Base-by-base conservation (phyloP, 2,888 invertebrate species). In the Parnassius smintheus region DNA sequence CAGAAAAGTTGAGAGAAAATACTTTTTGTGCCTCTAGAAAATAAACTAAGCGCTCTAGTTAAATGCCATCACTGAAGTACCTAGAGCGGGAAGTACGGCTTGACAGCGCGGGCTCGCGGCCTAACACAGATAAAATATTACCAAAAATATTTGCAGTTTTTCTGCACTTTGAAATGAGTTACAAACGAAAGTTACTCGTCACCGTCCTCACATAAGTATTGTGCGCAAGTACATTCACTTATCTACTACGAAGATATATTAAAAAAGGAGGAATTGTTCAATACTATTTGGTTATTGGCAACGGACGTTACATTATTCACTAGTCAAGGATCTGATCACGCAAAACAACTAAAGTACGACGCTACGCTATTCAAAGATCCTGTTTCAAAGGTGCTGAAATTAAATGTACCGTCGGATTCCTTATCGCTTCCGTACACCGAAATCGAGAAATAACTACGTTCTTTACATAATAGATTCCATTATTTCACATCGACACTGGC, bases 221-320 rank as follows among this genome's bases (percentile, higher is more conserved):
- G 88, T 89, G 90, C 89, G 88, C 86, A 83, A 85, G 81, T 85
- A 85, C 81, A 78, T 77, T 74, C 80, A 85, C 85, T 85, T 88
- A 88, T 69, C 81, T 77, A 86, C 81, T 82, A 88, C 79, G 76
- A 85, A 87, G 83, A 81, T 82, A 80, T 79, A 81, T 81, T 77
- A 76, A 50, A 84, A 85, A 85, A 81, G 75, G 77, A 83, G 84
- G 81, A 84, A 84, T 85, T 70, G 72, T 81, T 84, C 83, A 85
- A 89, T 88, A 88, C 85, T 89, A 85, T 85, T 80, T 80, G 86
- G 82, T 86, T 87, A 82, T 87, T 87, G 88, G 88, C 88, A 83
- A 81, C 86, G 82, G 86, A 84, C 81, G 76, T 80, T 75, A 80
- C 74, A 73, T 72, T 68, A 74, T 74, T 79, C 78, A 79, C 73